These are phyloP conservation scores for Epsilonema sp. DNA, from an alignment of 2,888 invertebrate species.

Conservation along the genomic window DNA sequence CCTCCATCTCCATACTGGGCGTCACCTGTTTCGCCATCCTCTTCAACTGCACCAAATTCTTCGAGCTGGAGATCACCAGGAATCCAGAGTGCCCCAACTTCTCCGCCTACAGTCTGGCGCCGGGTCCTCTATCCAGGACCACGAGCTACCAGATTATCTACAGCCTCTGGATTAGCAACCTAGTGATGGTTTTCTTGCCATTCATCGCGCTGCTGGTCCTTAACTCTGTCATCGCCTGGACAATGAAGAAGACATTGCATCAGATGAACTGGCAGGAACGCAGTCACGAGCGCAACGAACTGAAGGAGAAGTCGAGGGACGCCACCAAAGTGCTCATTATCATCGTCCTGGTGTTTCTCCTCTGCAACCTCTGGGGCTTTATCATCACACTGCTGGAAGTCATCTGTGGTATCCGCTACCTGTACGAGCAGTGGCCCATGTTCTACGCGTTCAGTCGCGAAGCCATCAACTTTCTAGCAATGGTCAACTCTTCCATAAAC, in stretches of 20 bases:
- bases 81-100: constrained; percentile 1
- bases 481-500: constrained; percentile 88
- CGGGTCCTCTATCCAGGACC: no score
- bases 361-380: constrained; percentile 25
- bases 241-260: constrained; percentile 35
- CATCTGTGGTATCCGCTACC: constrained; percentile 14
- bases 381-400: constrained; percentile 19
- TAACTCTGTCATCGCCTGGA: constrained; percentile 76
- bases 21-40: constrained; percentile 21
- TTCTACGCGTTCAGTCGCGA: constrained; percentile 23
- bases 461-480: constrained; percentile 70
- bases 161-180: constrained; percentile 78
- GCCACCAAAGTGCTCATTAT: constrained; percentile 20
- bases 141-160: constrained; percentile 43
- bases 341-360: constrained; percentile 22
- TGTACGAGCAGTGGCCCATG: constrained; percentile 14
- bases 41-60: constrained; percentile 24
- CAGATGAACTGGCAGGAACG: background rate
- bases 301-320: constrained; percentile 20
- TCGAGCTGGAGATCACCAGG: constrained; percentile 17
- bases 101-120: background rate
- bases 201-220: constrained; percentile 66
- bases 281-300: constrained; percentile 11
- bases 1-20: constrained; percentile 14
- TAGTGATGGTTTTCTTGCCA: constrained; percentile 80